Percentiles rank a stretch among this genome's conserved stretches.
phyloP scores from a whole-genome alignment of 2,888 invertebrate genomes.

The Rhogogaster chlorosoma region DNA sequence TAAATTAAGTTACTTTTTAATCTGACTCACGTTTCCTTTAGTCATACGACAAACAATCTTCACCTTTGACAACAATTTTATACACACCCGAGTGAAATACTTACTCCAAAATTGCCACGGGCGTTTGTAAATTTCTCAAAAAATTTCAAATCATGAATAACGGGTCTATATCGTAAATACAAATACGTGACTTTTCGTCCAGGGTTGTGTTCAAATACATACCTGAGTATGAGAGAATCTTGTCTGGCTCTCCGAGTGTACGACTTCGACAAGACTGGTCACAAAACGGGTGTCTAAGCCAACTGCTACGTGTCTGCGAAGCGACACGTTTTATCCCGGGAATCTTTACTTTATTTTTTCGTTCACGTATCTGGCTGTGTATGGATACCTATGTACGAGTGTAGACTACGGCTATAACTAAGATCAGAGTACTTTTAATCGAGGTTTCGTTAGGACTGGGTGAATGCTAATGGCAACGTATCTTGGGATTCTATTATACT shows the following conservation, averaged over 20 bases:
- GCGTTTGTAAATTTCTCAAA: background rate
- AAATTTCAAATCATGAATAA: background rate
- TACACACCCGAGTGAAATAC: background rate
- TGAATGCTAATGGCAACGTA: background rate
- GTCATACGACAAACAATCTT: background rate
- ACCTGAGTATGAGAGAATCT: conserved; percentile 13
- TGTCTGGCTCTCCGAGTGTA: background rate
- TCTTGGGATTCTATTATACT: background rate
- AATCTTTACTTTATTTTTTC: conserved; percentile 29
- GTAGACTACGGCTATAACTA: background rate
- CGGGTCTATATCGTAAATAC: background rate
- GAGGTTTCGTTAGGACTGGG: background rate
- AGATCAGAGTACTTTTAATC: background rate
- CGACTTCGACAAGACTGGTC: conserved; percentile 32
- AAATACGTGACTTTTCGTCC: background rate
- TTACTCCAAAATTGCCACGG: background rate
- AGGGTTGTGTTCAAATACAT: background rate
- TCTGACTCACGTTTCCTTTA: background rate
- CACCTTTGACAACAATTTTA: background rate
- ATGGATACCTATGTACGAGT: background rate
- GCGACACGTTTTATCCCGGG: conserved; percentile 23
- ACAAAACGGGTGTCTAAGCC: background rate
- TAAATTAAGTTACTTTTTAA: background rate
- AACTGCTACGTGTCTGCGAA: background rate
- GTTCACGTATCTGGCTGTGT: background rate